Conservation (phyloP, 2,113 vertebrate species). For the Scalopus aquaticus region DNA sequence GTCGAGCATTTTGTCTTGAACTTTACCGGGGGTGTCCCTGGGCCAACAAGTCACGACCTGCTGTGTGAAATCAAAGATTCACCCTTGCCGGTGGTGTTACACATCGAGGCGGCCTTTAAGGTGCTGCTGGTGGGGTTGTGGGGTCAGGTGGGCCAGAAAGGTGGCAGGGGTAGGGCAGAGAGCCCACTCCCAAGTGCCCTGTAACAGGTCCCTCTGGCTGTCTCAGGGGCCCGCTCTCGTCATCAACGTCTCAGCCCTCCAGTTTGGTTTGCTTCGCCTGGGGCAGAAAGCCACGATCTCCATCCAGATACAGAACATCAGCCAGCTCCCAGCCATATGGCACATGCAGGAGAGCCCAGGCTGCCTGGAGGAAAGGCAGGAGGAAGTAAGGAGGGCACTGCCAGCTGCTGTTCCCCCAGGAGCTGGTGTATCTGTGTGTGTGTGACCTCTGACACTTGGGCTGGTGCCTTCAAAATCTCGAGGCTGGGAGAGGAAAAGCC, state of each 20-base stretch:
- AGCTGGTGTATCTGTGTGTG: accelerated
- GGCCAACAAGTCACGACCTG: slow-evolving; percentile 82
- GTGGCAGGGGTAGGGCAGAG: not conserved
- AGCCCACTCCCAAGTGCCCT: not conserved
- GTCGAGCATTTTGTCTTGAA: slow-evolving; percentile 87
- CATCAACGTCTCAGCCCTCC: slow-evolving; percentile 86
- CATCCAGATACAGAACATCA: slow-evolving; percentile 88
- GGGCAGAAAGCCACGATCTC: slow-evolving; percentile 79
- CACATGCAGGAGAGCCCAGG: slow-evolving; percentile 84
- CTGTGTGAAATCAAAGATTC: slow-evolving; percentile 86
- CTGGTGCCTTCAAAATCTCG: not conserved
- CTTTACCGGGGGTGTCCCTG: slow-evolving; percentile 88
- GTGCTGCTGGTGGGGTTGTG: slow-evolving; percentile 71
- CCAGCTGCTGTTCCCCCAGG: accelerated
- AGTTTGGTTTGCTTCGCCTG: slow-evolving; percentile 89
- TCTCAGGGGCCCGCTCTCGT: slow-evolving; percentile 91
- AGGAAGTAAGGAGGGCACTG: slow-evolving; percentile 67
- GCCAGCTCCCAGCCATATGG: slow-evolving; percentile 90
- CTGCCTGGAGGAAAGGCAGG: slow-evolving; percentile 79
- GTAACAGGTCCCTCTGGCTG: not conserved
- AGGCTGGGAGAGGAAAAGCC: not conserved
- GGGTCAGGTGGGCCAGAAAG: not conserved
- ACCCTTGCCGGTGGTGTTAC: slow-evolving; percentile 83
- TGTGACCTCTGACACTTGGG: accelerated
- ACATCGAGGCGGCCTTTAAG: slow-evolving; percentile 92